Evolutionary conservation across 2,888 invertebrate species (phyloP).

Genomic region (Lymantria monacha): DNA sequence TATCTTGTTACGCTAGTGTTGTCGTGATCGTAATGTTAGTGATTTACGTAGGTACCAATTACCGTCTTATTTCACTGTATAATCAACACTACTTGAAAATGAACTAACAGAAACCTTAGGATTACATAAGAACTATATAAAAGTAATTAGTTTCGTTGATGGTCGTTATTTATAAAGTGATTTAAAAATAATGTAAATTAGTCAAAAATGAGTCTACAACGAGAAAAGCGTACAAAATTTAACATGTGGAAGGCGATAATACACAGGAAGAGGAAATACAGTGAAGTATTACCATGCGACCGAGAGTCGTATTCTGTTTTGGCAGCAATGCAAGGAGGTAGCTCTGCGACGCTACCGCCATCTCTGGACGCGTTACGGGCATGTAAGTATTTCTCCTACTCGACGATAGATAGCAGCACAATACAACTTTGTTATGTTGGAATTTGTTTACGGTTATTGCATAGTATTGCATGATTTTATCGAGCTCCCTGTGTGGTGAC

Average conservation of each 20-base stretch:
- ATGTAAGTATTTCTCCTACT: conserved; percentile 73
- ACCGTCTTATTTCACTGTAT: conserved; percentile 28
- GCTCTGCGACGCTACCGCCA: conserved; percentile 75
- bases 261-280: conserved; percentile 73
- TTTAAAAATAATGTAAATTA: conserved; percentile 1
- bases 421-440: background rate
- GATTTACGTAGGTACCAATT: conserved; percentile 62
- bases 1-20: conserved; percentile 52
- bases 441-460: too few species aligned
- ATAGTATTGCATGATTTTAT: too few species aligned
- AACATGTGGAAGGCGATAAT: conserved; percentile 78
- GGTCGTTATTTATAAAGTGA: background rate
- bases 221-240: conserved; percentile 62
- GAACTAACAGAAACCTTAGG: conserved; percentile 34
- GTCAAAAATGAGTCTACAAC: conserved; percentile 69
- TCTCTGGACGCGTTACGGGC: conserved; percentile 76
- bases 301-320: conserved; percentile 72
- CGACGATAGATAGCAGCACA: conserved; percentile 54
- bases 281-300: conserved; percentile 67
- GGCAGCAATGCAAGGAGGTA: conserved; percentile 74
- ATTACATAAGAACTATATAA: conserved; percentile 3
- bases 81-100: conserved; percentile 22
- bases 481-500: too few species aligned
- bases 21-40: conserved; percentile 39
- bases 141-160: background rate